A percentile compares a stretch with the other conserved stretches of the same genome.
These are phyloP conservation scores for Drosophila santomea DNA, from an alignment of 1,140 invertebrate species.

Conservation along the genomic window DNA sequence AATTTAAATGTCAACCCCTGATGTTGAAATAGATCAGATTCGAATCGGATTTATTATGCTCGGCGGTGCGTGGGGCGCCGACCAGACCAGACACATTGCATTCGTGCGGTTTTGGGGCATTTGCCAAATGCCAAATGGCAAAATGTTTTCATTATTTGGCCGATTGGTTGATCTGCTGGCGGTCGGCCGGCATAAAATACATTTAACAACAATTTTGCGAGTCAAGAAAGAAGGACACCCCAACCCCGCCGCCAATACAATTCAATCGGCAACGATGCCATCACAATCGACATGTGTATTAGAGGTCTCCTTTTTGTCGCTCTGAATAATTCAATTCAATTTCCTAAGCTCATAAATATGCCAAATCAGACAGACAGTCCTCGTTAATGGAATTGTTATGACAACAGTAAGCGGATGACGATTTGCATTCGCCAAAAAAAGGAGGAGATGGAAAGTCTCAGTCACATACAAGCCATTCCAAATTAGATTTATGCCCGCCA, in stretches of 20 bases:
- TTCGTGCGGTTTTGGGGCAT: constrained; percentile 58
- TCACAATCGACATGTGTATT: constrained; percentile 35
- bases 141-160: constrained; percentile 40
- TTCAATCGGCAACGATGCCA: constrained; percentile 20
- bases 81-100: constrained; percentile 43
- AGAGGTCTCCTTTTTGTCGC: constrained; percentile 37
- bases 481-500: constrained; percentile 67
- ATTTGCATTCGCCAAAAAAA: constrained; percentile 40
- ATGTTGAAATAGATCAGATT: constrained; percentile 36
- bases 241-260: constrained; percentile 24
- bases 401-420: constrained; percentile 53
- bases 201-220: constrained; percentile 23
- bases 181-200: constrained; percentile 9
- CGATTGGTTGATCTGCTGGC: constrained; percentile 31
- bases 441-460: not conserved
- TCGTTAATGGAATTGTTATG: constrained; percentile 79
- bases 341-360: constrained; percentile 69
- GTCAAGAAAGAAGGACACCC: constrained; percentile 25
- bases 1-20: constrained; percentile 64
- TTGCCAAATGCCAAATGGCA: constrained; percentile 9
- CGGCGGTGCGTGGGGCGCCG: constrained; percentile 63
- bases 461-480: constrained; percentile 47
- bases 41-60: constrained; percentile 75
- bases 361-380: constrained; percentile 45
- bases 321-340: constrained; percentile 66